Conservation (phyloP, 2,113 vertebrate genomes). For the Carettochelys insculpta region DNA sequence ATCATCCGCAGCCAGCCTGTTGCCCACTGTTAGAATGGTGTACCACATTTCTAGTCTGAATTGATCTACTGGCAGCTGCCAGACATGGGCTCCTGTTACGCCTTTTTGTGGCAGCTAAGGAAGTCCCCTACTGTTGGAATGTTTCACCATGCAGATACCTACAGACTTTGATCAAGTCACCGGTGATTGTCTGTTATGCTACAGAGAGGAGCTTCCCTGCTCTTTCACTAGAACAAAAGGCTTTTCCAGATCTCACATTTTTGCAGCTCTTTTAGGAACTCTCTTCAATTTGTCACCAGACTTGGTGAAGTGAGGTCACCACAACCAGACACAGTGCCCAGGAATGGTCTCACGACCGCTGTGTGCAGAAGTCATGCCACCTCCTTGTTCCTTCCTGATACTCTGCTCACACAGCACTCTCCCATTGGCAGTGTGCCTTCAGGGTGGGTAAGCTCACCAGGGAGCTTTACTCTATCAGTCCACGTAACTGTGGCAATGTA, state of each 20-base stretch:
- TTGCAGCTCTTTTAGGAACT: not conserved
- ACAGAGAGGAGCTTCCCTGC: not conserved
- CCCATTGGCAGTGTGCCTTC: too few relatives aligned
- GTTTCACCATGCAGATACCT: not conserved
- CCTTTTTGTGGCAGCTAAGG: not conserved
- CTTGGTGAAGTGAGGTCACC: not conserved
- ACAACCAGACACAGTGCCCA: not conserved
- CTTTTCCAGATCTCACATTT: not conserved
- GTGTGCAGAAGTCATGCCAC: not conserved
- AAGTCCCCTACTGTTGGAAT: not conserved
- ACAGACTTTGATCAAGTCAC: not conserved
- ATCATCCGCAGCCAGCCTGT: too few relatives aligned
- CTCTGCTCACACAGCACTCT: too few relatives aligned
- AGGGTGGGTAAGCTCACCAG: too few relatives aligned
- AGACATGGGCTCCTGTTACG: not conserved
- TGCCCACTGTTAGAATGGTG: not conserved
- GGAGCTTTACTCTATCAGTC: too few relatives aligned
- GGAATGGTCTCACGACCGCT: not conserved
- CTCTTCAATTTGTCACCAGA: not conserved
- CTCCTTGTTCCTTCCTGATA: not conserved
- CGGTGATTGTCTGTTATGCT: not conserved
- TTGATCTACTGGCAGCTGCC: not conserved
- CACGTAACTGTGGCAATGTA: too few relatives aligned
- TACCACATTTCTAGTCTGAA: not conserved
- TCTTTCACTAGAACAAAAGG: not conserved